Conservation (phyloP, 2,888 invertebrate species). For the Dicranocentrus wangi region DNA sequence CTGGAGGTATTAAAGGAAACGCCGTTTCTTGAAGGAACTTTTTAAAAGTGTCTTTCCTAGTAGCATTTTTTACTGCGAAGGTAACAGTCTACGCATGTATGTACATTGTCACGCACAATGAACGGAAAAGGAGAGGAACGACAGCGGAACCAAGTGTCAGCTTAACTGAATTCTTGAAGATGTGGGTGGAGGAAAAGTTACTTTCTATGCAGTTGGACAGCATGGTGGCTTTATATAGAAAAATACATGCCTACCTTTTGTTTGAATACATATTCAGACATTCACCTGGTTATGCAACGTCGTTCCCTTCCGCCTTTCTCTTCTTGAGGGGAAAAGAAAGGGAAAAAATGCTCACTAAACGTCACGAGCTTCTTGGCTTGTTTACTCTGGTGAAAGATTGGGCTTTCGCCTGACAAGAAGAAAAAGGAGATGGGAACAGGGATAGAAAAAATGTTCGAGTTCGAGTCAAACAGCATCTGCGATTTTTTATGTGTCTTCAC, state of each 20-base stretch:
- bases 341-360: slow-evolving; percentile 40
- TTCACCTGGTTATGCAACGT: slow-evolving; percentile 13
- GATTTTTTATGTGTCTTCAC: slow-evolving; percentile 29
- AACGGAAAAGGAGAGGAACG: not conserved
- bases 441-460: slow-evolving; percentile 24
- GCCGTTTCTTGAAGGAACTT: not conserved
- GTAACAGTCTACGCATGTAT: not conserved
- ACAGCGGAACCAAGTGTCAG: slow-evolving; percentile 28
- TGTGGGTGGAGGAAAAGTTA: slow-evolving; percentile 1
- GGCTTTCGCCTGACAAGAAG: slow-evolving; percentile 43
- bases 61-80: not conserved
- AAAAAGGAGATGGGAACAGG: slow-evolving; percentile 6
- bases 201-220: not conserved
- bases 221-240: no score
- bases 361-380: slow-evolving; percentile 45
- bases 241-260: not conserved
- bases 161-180: slow-evolving; percentile 4
- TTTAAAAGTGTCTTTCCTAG: not conserved
- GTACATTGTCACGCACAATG: no score
- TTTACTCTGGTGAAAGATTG: slow-evolving; percentile 51
- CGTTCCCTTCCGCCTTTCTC: slow-evolving; percentile 22
- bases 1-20: not conserved
- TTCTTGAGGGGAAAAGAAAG: slow-evolving; percentile 27
- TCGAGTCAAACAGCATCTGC: slow-evolving; percentile 21
- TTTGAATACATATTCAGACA: not conserved